phyloP scores from a whole-genome alignment of 1,140 invertebrate species.

The Kradibia gibbosae region DNA sequence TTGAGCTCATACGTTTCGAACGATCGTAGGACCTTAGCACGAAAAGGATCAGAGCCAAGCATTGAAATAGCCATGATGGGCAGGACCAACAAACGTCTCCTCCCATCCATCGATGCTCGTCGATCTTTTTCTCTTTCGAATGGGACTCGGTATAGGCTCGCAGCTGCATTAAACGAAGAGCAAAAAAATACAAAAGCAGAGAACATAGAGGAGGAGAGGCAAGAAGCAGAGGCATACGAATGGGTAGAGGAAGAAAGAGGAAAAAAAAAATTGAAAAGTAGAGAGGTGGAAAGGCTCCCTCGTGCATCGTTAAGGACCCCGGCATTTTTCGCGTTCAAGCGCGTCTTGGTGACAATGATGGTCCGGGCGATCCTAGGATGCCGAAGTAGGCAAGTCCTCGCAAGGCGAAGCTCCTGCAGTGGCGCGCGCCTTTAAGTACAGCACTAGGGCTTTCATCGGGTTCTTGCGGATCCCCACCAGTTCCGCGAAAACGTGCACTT shows the following conservation, averaged over 20 bases:
- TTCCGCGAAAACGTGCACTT: conserved; percentile 61
- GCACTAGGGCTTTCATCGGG: conserved; percentile 53
- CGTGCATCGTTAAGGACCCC: background rate
- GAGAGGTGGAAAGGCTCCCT: background rate
- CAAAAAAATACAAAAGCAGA: no score
- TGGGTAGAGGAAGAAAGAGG: no score
- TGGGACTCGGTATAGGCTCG: no score
- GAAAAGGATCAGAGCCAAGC: background rate
- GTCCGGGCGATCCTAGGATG: background rate
- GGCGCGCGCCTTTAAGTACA: conserved; percentile 46
- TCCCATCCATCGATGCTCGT: no score
- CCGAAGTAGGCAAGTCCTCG: background rate
- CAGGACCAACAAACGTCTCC: no score
- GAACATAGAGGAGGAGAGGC: background rate
- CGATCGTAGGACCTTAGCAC: background rate
- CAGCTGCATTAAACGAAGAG: no score
- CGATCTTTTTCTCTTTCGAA: no score
- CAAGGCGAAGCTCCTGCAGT: background rate
- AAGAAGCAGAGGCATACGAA: no score
- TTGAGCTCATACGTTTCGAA: background rate
- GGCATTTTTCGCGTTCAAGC: background rate
- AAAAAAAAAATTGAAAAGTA: background rate
- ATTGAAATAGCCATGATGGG: no score
- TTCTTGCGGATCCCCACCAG: conserved; percentile 55
- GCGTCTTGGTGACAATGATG: background rate